phyloP scores from a whole-genome alignment of 1,140 invertebrate genomes.

The Diprion similis region DNA sequence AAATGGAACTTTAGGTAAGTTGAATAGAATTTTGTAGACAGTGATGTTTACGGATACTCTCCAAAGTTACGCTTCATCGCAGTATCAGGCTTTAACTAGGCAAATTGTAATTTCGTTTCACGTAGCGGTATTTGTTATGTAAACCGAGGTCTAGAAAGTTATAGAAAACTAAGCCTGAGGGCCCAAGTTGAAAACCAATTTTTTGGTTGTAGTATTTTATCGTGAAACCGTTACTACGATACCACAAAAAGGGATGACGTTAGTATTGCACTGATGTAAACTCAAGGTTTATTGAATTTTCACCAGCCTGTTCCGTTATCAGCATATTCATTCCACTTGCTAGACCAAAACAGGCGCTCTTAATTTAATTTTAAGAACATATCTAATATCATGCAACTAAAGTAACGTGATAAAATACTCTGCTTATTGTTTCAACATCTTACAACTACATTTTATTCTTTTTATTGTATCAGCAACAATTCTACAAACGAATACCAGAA shows the following conservation, averaged over 20 bases:
- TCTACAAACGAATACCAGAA: too few relatives aligned
- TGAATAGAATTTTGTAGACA: conserved; percentile 3
- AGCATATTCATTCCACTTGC: too few relatives aligned
- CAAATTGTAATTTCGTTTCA: conserved; percentile 34
- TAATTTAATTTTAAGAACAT: too few relatives aligned
- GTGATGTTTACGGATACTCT: conserved; percentile 23
- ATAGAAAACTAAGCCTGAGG: conserved; percentile 3
- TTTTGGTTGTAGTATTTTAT: conserved; percentile 10
- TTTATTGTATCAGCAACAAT: too few relatives aligned
- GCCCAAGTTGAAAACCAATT: not conserved
- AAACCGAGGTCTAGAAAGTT: conserved; percentile 19
- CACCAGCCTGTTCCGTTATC: not conserved
- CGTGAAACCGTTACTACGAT: not conserved
- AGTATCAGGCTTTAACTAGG: conserved; percentile 40
- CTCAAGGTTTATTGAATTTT: not conserved
- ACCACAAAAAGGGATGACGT: not conserved
- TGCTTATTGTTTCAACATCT: too few relatives aligned
- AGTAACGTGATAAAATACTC: too few relatives aligned
- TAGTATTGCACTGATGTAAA: not conserved
- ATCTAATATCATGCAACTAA: too few relatives aligned
- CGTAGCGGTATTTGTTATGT: conserved; percentile 22
- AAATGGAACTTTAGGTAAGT: conserved; percentile 11
- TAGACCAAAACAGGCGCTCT: too few relatives aligned
- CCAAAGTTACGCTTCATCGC: conserved; percentile 30
- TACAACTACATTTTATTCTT: too few relatives aligned